A percentile compares a stretch with the other conserved stretches of the same genome.
phyloP scores from a whole-genome alignment of 2,113 vertebrate genomes.

The Glaucomys volans region DNA sequence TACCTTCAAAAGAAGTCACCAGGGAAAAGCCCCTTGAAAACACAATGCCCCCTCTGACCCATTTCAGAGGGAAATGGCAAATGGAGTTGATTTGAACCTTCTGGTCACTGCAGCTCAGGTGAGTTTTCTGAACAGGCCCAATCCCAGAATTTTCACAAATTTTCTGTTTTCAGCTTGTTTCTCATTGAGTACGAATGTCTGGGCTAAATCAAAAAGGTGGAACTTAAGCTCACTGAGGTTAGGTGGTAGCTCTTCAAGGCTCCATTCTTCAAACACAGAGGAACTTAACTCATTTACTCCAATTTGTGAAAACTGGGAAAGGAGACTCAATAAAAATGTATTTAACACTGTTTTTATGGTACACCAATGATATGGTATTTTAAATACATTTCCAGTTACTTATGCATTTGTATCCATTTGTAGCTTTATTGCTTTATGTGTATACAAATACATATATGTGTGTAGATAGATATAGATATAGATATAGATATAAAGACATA shows the following conservation, averaged over 20 bases:
- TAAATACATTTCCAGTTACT: slow-evolving; percentile 14
- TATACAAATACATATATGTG: too few species aligned
- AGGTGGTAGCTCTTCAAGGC: not conserved
- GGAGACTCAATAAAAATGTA: not conserved
- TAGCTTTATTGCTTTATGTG: not conserved
- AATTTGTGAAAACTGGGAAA: not conserved
- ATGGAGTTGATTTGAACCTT: not conserved
- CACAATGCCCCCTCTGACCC: not conserved
- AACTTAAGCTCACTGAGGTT: not conserved
- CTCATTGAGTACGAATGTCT: not conserved
- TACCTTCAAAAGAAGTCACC: not conserved
- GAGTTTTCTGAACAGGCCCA: slow-evolving; percentile 5
- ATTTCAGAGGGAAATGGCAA: not conserved
- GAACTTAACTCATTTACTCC: not conserved
- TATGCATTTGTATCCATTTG: not conserved
- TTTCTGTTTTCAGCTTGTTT: not conserved
- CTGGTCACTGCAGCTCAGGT: not conserved
- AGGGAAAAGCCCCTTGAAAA: not conserved
- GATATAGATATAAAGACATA: too few species aligned
- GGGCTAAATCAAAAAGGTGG: not conserved
- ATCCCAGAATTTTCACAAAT: not conserved
- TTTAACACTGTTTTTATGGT: not conserved
- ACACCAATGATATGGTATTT: not conserved
- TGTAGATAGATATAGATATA: too few species aligned
- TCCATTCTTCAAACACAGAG: not conserved